Percentiles rank a stretch among this genome's conserved stretches.
Evolutionary conservation across 2,888 invertebrate genomes (phyloP).

Genomic region (Meloe dianella): DNA sequence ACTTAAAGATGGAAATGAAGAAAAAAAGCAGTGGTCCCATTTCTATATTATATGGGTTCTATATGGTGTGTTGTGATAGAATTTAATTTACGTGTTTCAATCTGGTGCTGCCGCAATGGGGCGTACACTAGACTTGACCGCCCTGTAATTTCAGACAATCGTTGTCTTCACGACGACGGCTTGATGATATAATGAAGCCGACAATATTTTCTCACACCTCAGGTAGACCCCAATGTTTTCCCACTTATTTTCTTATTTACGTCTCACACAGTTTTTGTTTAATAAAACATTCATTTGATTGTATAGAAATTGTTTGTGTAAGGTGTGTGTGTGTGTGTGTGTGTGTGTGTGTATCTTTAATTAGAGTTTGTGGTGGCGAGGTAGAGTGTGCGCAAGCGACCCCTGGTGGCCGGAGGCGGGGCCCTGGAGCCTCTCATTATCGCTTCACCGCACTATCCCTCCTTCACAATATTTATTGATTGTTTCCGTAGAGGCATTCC

Average conservation of each 20-base stretch:
- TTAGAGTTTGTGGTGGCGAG: constrained; percentile 23
- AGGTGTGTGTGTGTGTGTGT: no score
- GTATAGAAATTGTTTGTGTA: not conserved
- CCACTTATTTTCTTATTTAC: constrained; percentile 57
- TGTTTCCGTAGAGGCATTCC: constrained; percentile 63
- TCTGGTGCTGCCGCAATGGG: constrained; percentile 43
- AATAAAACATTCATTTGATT: constrained; percentile 1
- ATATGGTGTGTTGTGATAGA: constrained; percentile 50
- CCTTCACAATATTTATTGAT: constrained; percentile 62
- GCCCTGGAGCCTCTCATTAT: constrained; percentile 65
- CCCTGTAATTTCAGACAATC: constrained; percentile 61
- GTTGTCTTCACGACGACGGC: constrained; percentile 60
- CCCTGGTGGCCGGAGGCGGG: constrained; percentile 50
- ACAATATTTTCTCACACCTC: constrained; percentile 61
- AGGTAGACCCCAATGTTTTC: constrained; percentile 55
- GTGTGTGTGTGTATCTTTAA: constrained; percentile 30
- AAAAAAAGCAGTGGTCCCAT: not conserved
- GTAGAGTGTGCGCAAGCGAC: constrained; percentile 35
- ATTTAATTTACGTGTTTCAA: constrained; percentile 60
- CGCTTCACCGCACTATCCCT: constrained; percentile 61
- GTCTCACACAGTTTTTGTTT: constrained; percentile 29
- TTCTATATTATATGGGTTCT: constrained; percentile 20
- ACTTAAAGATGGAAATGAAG: constrained; percentile 35
- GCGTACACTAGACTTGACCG: constrained; percentile 54
- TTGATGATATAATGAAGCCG: constrained; percentile 62